Base-by-base conservation (phyloP, 1,140 invertebrate species). In the Drosophila pseudoananassae region DNA sequence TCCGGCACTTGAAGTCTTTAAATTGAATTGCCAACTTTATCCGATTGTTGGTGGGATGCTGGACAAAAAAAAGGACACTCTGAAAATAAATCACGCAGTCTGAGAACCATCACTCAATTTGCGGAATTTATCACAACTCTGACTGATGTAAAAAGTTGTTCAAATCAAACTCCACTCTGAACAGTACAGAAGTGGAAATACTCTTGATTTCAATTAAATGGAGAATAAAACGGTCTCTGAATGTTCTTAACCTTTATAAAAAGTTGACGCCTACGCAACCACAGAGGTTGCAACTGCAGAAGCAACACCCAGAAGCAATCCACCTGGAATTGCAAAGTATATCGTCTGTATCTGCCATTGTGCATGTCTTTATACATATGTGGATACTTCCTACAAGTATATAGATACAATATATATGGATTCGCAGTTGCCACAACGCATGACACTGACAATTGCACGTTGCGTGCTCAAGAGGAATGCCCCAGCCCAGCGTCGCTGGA, bases 401-500 rank as follows among this genome's bases (percentile, higher is more conserved):
- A 23, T 31, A 49, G 25, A 25, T 49, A 14, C 43, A 36, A 29
- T 27, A 27, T 59, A 46, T 50, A 40, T 51, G 40, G 31, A 46
- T 64, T 72, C 72, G 74, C 78, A 63, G 69, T 64, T 69, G 63
- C 57, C 50, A 52, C 63, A 69, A 45, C 27, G 68, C 74, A 76
- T 85, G 81, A 77, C 68, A 84, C 71, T 83, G 81, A 85, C 81
- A 84, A 66, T 83, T 81, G 78, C 60, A 82, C 78, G 77, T 80
- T 85, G 82, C 82, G 81, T 84, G 77, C 74, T 87, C 63, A 81
- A 81, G 81, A 87, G 81, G 77, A 80, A 77, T 74, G 78, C 56
- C 79, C 75, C 68, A 54, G 56, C 78, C 56, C 63, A 82, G 82
- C 78, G 79, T 83, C 63, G 69, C 69, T 70, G 72, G 61, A 57